These are phyloP conservation scores for Oreochromis spilurus DNA, from an alignment of 2,113 vertebrate genomes.

Conservation along the genomic window DNA sequence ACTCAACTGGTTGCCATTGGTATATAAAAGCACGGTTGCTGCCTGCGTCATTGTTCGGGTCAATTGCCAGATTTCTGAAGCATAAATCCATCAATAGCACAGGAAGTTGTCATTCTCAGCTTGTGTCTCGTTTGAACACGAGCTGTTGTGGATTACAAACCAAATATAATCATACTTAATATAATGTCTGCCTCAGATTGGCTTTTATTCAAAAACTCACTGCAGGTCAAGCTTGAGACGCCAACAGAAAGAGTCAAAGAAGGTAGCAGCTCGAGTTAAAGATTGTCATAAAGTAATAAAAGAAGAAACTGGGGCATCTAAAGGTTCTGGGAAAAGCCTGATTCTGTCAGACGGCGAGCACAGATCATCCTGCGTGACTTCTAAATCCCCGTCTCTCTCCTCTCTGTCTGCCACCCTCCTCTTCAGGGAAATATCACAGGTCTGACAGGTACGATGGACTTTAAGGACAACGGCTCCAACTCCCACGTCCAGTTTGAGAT, in stretches of 20 bases:
- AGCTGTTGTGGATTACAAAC: neutral
- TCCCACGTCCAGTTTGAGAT: slow-evolving; percentile 97
- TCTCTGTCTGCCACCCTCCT: neutral
- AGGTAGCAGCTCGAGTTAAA: neutral
- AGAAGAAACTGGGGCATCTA: neutral
- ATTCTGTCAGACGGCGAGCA: neutral
- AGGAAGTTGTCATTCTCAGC: neutral
- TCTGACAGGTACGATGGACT: slow-evolving; percentile 93
- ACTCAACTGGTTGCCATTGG: accelerated
- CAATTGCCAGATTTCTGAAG: accelerated
- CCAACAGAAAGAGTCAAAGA: neutral
- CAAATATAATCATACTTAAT: neutral
- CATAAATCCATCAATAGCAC: neutral
- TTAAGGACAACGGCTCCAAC: slow-evolving; percentile 89
- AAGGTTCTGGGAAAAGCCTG: neutral
- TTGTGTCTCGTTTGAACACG: neutral
- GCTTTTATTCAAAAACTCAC: accelerated
- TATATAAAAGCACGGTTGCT: neutral
- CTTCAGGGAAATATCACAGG: slow-evolving; percentile 90
- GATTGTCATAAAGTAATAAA: neutral
- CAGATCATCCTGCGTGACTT: neutral
- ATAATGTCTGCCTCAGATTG: neutral
- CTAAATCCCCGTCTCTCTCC: neutral
- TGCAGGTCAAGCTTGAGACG: neutral
- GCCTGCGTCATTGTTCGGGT: neutral